Evolutionary conservation across 2,113 vertebrate species (phyloP), one percentile per base, ranked within the genome.

Genomic region (Lepus timidus): DNA sequence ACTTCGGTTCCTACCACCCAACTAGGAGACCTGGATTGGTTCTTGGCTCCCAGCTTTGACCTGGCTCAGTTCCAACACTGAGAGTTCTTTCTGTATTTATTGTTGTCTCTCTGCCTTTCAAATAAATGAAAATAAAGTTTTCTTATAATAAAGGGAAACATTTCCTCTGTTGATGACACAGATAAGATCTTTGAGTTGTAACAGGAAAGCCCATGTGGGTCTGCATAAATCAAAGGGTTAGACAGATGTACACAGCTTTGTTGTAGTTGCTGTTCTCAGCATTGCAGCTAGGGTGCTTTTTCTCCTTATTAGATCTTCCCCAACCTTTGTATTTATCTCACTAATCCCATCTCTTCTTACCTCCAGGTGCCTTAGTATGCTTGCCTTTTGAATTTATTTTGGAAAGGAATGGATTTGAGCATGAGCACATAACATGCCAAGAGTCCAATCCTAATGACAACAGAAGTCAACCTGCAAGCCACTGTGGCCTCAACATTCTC

Each of bases 341-440:
- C 5, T 52, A 82, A 64, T 13, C 6, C 39, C 3, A 0, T 25
- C 9, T 33, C 9, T 73, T 20, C n/a, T 76, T 44, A 9, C 12
- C 12, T 62, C 44, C 55, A 9, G 0, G 0, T 33, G 19, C 25
- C 55, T 75, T 51, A 29, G 6, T 23, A 16, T 23, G 0, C 3
- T 6, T 1, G 17, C 31, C 25, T 16, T 79, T 44, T 23, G n/a
- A 61, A 84, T 52, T 64, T 3, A 1, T 39, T 29, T 3, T 83
- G 31, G 33, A 22, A 68, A 92, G 19, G 31, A 49, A 62, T 27
- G 25, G 73, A 76, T 10, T 79, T 44, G 44, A 44, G 44, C 44
- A 44, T 64, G 52, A 39, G 19, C 4, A 3, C 1, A 0, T 33
- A n/a, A 61, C 39, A 1, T 16, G 16, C 20, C 51, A 7, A 20